Conservation (phyloP, 2,113 vertebrate genomes). For the Sula dactylatra region DNA sequence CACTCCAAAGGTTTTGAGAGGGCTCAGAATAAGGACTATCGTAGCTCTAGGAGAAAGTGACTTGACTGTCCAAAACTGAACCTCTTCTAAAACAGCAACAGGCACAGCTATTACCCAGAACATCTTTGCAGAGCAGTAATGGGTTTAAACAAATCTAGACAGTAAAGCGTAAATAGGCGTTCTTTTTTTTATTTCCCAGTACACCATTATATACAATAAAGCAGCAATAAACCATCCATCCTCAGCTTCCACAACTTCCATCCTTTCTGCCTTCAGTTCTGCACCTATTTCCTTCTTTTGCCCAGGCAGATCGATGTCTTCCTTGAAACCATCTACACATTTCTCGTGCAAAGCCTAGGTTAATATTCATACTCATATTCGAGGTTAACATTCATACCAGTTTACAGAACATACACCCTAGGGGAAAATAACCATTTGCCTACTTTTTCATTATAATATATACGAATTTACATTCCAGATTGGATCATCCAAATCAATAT, state of each 20-base stretch:
- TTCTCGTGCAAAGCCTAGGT: neutral
- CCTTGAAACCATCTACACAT: neutral
- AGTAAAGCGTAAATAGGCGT: neutral
- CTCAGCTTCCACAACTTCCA: neutral
- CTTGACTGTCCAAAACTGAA: neutral
- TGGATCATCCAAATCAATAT: neutral
- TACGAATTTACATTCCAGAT: neutral
- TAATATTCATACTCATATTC: neutral
- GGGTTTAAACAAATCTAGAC: neutral
- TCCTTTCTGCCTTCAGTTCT: neutral
- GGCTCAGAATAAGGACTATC: neutral
- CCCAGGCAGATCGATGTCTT: neutral
- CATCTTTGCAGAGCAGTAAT: neutral
- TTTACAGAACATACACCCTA: neutral
- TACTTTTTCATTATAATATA: neutral
- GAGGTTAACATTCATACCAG: neutral
- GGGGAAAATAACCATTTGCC: neutral
- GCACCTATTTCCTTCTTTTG: neutral
- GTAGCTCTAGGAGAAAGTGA: neutral
- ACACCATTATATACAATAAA: neutral
- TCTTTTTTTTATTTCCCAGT: rapidly evolving
- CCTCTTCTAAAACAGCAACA: neutral
- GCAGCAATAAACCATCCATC: neutral
- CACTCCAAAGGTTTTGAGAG: neutral
- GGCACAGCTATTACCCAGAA: neutral